Evolutionary conservation across 2,797 vertebrate genomes (phyloP), one percentile per base, ranked within the genome.

Genomic region (Corythornis leucogaster): DNA sequence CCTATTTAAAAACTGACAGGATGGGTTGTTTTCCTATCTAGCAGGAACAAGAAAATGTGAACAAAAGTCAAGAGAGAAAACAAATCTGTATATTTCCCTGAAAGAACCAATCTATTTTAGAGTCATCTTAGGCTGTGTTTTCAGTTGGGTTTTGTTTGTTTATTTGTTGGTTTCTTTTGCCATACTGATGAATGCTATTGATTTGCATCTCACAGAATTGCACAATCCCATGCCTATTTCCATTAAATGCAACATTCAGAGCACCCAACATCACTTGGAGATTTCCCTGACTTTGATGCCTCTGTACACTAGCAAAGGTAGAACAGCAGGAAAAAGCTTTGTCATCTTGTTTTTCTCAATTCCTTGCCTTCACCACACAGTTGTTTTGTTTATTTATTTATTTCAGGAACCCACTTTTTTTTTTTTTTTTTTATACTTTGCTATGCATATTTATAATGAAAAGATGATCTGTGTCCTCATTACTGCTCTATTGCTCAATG

Each of bases 401-500:
- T 85, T 94, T 95, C 70, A 92, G 87, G 38, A 92, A 89, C 55
- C 55, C 21, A 31, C 48, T 63, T 79, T 89, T 79, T 91, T 57
- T 92, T 73, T 57, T 55, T 48, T 63, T 46, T 26, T 38, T 24
- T 19, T 6, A 53, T 35, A 85, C 58, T 90, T 96, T 94, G 67
- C 46, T 69, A 63, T 93, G 85, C 86, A 92, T 91, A 92, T 95
- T 96, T 94, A 90, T 92, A 96, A 96, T 94, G 93, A 96, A 97
- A 96, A 92, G 87, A 94, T 96, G 85, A 96, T 96, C 91, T 96
- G 93, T 95, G 94, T 96, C 94, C 95, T 97, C 96, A 97, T 97
- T 97, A 97, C 87, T 11, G 70, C 84, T 92, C 94, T 86, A 89
- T 87, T 85, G 93, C 91, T 96, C 50, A 15, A 85, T 93, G 95